Conservation (phyloP, 2,888 invertebrate species). For the Euspilapteryx auroguttella region DNA sequence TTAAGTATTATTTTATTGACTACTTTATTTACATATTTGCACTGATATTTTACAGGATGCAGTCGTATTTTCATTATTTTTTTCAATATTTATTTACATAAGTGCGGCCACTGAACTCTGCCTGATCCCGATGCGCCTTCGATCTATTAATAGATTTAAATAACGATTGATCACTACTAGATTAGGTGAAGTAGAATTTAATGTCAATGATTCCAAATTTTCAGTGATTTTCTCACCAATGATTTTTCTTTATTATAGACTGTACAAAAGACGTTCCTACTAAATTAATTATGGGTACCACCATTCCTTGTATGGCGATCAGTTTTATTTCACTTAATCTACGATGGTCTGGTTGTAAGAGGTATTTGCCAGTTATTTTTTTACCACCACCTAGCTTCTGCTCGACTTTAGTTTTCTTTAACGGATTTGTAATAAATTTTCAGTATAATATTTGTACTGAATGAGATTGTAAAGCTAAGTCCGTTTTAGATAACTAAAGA, state of each 20-base stretch:
- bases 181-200: conserved; percentile 38
- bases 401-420: conserved; percentile 28
- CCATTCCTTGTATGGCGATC: conserved; percentile 17
- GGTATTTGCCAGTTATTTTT: no score
- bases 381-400: conserved; percentile 19
- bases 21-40: conserved; percentile 15
- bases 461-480: no score
- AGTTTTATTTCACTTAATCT: conserved; percentile 40
- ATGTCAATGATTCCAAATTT: conserved; percentile 29
- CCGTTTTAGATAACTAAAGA: no score
- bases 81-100: no score
- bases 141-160: conserved; percentile 19
- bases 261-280: conserved; percentile 37
- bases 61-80: conserved; percentile 12
- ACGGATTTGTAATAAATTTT: no score
- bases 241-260: conserved; percentile 36
- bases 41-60: conserved; percentile 17
- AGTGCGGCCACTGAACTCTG: conserved; percentile 12
- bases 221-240: conserved; percentile 55
- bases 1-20: not conserved
- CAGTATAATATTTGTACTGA: no score
- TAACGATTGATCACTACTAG: conserved; percentile 22
- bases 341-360: conserved; percentile 25
- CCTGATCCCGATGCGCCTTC: conserved; percentile 37
- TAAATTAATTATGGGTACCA: conserved; percentile 32